Evolutionary conservation across 2,888 invertebrate species (phyloP), one percentile per base, ranked within the genome.

Genomic region (Alloplasta piceator): DNA sequence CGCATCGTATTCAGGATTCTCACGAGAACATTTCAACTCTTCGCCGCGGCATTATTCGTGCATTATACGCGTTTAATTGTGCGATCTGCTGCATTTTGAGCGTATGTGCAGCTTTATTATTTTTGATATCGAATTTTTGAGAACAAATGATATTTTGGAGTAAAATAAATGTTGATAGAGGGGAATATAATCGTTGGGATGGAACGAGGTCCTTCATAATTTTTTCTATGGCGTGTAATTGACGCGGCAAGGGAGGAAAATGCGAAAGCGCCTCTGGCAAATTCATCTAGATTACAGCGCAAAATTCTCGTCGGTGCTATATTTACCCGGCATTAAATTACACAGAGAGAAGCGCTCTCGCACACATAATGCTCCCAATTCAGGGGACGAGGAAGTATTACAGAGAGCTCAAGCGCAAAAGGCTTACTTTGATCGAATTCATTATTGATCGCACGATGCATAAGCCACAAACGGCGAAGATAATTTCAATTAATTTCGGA

Each of bases 271-370:
- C 85, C 87, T 64, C 78, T 85, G 85, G 87, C 87, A 86, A 90
- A 90, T 90, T 90, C 88, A 90, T 91, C 85, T 88, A 87, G 87
- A 87, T 88, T 88, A 88, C 84, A 84, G 74, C 68, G 71, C 82
- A 83, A 83, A 84, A 83, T 74, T 83, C 66, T 16, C 66, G 12
- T 16, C 46, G 14, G 83, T 75, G 86, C 84, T 85, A 89, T 90
- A 91, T 91, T 90, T 90, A 87, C 88, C 85, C 86, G 89, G 90
- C 89, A 91, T 91, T 90, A 89, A 91, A 90, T 91, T 91, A 90
- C 90, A 88, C 87, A 86, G 87, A 86, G 88, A 87, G 86, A 82
- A 86, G 86, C 87, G 85, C 83, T 78, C 86, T 85, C 85, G 85
- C 26, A 26, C 26, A 85, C 85, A 86, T 87, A 50, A 66, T 61